Conservation (phyloP, 2,888 invertebrate species). For the Pimpla rufipes region DNA sequence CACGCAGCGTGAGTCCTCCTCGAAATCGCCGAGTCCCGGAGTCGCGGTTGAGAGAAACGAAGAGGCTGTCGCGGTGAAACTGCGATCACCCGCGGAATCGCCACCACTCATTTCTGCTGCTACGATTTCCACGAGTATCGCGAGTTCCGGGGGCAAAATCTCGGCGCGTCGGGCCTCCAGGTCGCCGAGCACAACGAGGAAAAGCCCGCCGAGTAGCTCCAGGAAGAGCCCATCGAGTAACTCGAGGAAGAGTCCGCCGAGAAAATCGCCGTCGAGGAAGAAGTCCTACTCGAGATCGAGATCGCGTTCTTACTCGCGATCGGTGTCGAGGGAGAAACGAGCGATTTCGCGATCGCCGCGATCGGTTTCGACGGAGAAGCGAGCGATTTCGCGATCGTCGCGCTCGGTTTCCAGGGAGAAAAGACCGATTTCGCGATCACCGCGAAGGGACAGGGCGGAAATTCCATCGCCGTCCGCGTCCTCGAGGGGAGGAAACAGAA, state of each 20-base stretch:
- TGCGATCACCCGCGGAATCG: constrained; percentile 77
- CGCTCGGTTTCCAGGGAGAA: constrained; percentile 76
- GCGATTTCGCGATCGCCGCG: constrained; percentile 77
- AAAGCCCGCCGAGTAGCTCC: constrained; percentile 58
- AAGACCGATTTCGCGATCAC: constrained; percentile 77
- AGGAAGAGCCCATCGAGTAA: constrained; percentile 70
- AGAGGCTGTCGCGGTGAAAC: constrained; percentile 71
- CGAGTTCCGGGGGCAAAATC: constrained; percentile 32
- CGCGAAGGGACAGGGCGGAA: constrained; percentile 57
- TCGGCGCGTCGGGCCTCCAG: constrained; percentile 51
- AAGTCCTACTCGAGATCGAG: constrained; percentile 77
- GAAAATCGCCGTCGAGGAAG: constrained; percentile 72
- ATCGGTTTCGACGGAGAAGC: constrained; percentile 73
- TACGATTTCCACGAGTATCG: constrained; percentile 46
- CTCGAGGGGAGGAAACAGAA: constrained; percentile 72
- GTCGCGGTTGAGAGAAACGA: constrained; percentile 13
- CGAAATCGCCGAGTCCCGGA: constrained; percentile 48
- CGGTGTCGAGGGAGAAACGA: constrained; percentile 72
- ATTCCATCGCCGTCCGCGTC: constrained; percentile 68
- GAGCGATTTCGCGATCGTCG: constrained; percentile 76
- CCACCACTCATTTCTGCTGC: constrained; percentile 70
- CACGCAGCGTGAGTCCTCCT: not conserved
- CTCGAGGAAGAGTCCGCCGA: constrained; percentile 73
- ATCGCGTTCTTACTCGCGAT: constrained; percentile 79
- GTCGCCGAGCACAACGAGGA: constrained; percentile 50